These are phyloP conservation scores for Pitangus sulphuratus DNA, from an alignment of 2,797 vertebrate species.

Conservation along the genomic window DNA sequence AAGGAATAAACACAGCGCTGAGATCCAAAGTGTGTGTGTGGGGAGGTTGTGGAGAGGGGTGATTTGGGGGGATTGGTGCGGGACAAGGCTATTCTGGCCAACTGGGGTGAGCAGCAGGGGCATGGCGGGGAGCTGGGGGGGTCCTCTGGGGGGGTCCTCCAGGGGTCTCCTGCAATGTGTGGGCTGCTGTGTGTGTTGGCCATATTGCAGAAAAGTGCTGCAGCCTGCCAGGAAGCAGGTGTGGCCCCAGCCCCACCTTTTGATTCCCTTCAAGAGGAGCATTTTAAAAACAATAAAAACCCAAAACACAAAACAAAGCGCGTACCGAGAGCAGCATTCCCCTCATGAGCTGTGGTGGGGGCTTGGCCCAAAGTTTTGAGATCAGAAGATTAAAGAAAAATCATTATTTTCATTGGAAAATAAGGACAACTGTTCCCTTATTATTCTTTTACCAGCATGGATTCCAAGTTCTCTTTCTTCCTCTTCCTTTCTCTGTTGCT, in stretches of 20 bases:
- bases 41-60: not conserved
- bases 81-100: not conserved
- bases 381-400: not conserved
- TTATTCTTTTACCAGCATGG: not conserved
- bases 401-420: not conserved
- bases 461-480: not conserved
- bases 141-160: not conserved
- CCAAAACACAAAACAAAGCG: not conserved
- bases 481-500: not conserved
- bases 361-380: not conserved
- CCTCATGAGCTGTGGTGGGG: not conserved
- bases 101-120: not conserved
- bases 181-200: not conserved
- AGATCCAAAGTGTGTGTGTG: not conserved
- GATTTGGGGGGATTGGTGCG: rapidly evolving
- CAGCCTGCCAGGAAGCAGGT: conserved; percentile 3
- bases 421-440: not conserved
- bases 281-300: conserved; percentile 28
- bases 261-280: not conserved
- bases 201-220: not conserved
- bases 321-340: not conserved
- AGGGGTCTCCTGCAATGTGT: not conserved
- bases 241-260: conserved; percentile 30
- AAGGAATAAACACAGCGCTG: not conserved
- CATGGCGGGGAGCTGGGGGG: rapidly evolving